Evolutionary conservation across 1,140 invertebrate genomes (phyloP).

Genomic region (silkworm (Bombyx mori)): ASM3026992v2 NC_085117.1:5281001-5281500

Average conservation of each 20-base stretch:
- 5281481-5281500: constrained; percentile 38
- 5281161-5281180: constrained; percentile 58
- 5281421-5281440: constrained; percentile 32
- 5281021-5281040: constrained; percentile 85
- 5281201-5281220: constrained; percentile 49
- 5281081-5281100: constrained; percentile 74
- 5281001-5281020: constrained; percentile 75
- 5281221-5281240: constrained; percentile 55
- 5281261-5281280: constrained; percentile 60
- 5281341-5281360: constrained; percentile 40
- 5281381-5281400: constrained; percentile 37
- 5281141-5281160: constrained; percentile 59
- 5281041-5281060: constrained; percentile 91
- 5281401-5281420: constrained; percentile 42
- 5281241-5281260: constrained; percentile 60
- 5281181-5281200: constrained; percentile 45
- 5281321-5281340: constrained; percentile 39
- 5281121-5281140: constrained; percentile 48
- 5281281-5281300: constrained; percentile 41
- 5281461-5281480: constrained; percentile 35
- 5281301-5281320: constrained; percentile 30
- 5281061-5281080: constrained; percentile 86
- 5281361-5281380: constrained; percentile 41
- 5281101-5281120: constrained; percentile 48
- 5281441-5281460: constrained; percentile 40